phyloP scores from a whole-genome alignment of 2,797 vertebrate species.

The Orientallactaga sibirica region DNA sequence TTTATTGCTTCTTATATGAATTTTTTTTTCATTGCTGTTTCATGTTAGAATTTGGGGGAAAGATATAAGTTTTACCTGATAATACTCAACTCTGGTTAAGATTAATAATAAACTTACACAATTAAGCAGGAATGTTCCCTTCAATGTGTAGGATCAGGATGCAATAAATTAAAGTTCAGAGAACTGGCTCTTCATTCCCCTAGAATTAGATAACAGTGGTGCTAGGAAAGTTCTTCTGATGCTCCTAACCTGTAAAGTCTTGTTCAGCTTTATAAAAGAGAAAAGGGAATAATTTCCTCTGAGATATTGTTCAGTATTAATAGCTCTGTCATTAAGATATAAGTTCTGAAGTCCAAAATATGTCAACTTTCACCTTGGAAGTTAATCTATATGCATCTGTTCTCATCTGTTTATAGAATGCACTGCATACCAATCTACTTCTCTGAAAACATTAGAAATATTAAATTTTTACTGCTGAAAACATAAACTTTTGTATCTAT shows the following conservation, averaged over 20 bases:
- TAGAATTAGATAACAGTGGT: neutral
- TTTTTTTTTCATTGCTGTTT: slow-evolving; percentile 10
- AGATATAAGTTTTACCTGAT: neutral
- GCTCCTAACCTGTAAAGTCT: slow-evolving; percentile 31
- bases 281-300: slow-evolving; percentile 17
- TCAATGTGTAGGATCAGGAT: neutral
- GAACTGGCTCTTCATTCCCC: neutral
- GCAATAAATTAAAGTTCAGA: neutral
- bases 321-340: slow-evolving; percentile 64
- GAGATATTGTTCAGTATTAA: slow-evolving; percentile 65
- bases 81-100: neutral
- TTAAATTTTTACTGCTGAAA: slow-evolving; percentile 29
- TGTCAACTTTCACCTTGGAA: slow-evolving; percentile 67
- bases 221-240: slow-evolving; percentile 28
- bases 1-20: neutral
- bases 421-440: neutral
- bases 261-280: slow-evolving; percentile 11
- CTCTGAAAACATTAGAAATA: slow-evolving; percentile 63
- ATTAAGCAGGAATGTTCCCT: neutral
- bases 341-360: slow-evolving; percentile 60
- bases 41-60: neutral
- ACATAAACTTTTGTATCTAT: neutral
- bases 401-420: neutral
- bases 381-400: slow-evolving; percentile 36
- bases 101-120: slow-evolving; percentile 28